phyloP scores from a whole-genome alignment of 2,113 vertebrate species.

The Sterrhoptilus dennistouni region DNA sequence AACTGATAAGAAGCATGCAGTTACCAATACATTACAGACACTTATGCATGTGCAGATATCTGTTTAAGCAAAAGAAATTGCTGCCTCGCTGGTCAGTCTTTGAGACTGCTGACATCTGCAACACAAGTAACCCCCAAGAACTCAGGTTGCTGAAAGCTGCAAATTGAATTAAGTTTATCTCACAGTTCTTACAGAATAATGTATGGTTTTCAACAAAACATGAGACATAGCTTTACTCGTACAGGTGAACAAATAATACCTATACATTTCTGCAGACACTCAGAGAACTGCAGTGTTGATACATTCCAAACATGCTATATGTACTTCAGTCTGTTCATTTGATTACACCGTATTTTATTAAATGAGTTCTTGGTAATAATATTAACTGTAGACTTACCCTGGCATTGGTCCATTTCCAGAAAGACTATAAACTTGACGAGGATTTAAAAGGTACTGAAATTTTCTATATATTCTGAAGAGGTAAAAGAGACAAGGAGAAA shows the following conservation, averaged over 20 bases:
- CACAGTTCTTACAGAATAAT: not conserved
- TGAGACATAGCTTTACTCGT: not conserved
- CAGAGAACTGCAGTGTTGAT: not conserved
- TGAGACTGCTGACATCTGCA: not conserved
- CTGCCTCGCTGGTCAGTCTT: not conserved
- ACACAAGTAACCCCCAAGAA: not conserved
- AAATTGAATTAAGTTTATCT: not conserved
- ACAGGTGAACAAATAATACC: not conserved
- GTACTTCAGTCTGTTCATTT: slow-evolving; percentile 13
- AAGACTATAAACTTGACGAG: slow-evolving; percentile 93
- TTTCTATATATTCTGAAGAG: slow-evolving; percentile 89
- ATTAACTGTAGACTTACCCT: slow-evolving; percentile 79
- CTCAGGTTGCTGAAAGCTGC: not conserved
- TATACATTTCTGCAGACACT: not conserved
- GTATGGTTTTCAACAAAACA: not conserved
- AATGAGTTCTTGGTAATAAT: slow-evolving; percentile 50
- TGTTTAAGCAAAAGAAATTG: not conserved
- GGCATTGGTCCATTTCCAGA: slow-evolving; percentile 90
- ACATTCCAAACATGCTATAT: slow-evolving; percentile 22
- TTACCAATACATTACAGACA: not conserved
- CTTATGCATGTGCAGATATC: accelerated
- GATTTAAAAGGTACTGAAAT: slow-evolving; percentile 94
- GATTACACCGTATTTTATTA: slow-evolving; percentile 55
- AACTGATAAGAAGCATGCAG: not conserved
- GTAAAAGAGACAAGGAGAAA: slow-evolving; percentile 3